Percentiles rank a stretch among this genome's conserved stretches.
These are phyloP conservation scores for Riparia riparia DNA, from an alignment of 2,113 vertebrate species.

Conservation along the genomic window DNA sequence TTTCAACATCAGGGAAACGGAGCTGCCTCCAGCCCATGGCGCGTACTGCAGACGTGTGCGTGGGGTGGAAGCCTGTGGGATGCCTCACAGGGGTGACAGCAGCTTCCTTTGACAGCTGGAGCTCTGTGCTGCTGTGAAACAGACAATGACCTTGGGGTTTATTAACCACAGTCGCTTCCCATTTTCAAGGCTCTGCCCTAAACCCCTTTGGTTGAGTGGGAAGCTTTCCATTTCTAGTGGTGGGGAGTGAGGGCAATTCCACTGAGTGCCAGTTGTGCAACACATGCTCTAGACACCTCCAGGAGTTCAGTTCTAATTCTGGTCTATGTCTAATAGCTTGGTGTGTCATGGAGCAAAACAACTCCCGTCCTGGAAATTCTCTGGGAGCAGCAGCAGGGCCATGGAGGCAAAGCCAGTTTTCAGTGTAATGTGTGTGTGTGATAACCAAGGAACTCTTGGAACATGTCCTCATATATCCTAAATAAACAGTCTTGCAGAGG, in stretches of 20 bases:
- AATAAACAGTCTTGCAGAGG: background rate
- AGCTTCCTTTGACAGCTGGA: constrained; percentile 17
- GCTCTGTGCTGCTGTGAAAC: background rate
- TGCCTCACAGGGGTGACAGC: constrained; percentile 30
- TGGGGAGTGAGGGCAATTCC: background rate
- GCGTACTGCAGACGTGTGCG: background rate
- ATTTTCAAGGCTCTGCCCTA: background rate
- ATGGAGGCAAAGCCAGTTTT: background rate
- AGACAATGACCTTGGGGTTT: background rate
- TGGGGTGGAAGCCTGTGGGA: constrained; percentile 30
- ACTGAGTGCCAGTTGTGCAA: background rate
- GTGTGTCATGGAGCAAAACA: background rate
- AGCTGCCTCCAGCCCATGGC: constrained; percentile 8
- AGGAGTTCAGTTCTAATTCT: background rate
- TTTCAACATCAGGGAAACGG: background rate
- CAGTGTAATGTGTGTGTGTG: background rate
- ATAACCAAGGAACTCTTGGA: background rate
- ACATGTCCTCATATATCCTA: background rate
- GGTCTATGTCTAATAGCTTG: background rate
- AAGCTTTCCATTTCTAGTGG: background rate
- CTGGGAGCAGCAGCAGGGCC: background rate
- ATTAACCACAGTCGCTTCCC: background rate
- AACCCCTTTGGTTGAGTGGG: background rate
- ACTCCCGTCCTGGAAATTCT: background rate
- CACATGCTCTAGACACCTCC: background rate